These are phyloP conservation scores for Ormyrus nitidulus DNA, from an alignment of 2,888 invertebrate genomes.

Conservation along the genomic window DNA sequence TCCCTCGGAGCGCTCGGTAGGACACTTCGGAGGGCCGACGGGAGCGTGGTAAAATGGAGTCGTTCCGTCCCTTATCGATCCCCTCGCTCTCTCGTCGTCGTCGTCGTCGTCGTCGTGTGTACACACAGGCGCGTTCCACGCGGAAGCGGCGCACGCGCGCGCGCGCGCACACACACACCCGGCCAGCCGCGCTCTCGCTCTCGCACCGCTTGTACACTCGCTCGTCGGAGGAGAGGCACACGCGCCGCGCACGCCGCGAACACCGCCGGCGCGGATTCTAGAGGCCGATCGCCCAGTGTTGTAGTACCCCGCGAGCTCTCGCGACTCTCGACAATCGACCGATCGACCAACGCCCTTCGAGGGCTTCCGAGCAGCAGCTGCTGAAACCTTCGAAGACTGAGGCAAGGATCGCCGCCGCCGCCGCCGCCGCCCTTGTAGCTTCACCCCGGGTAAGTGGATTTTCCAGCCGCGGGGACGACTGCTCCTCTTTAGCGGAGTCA, in stretches of 20 bases:
- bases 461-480: neutral
- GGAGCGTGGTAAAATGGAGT: slow-evolving; percentile 48
- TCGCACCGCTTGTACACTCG: too few species aligned
- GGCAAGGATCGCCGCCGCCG: neutral
- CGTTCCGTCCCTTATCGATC: slow-evolving; percentile 57
- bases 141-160: neutral
- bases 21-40: neutral
- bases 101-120: neutral
- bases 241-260: slow-evolving; percentile 37
- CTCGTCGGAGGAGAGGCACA: neutral
- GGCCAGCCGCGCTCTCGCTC: too few species aligned
- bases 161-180: neutral
- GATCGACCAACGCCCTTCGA: slow-evolving; percentile 57
- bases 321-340: slow-evolving; percentile 44
- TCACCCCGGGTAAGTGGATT: neutral
- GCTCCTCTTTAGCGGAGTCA: too few species aligned
- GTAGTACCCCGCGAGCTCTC: neutral
- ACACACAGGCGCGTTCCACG: neutral
- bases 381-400: too few species aligned
- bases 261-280: neutral
- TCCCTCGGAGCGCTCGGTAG: neutral
- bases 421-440: neutral
- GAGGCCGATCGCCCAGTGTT: neutral
- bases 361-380: slow-evolving; percentile 10
- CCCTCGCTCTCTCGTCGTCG: neutral